Conservation (phyloP, 2,113 vertebrate species). For the Alosa alosa region DNA sequence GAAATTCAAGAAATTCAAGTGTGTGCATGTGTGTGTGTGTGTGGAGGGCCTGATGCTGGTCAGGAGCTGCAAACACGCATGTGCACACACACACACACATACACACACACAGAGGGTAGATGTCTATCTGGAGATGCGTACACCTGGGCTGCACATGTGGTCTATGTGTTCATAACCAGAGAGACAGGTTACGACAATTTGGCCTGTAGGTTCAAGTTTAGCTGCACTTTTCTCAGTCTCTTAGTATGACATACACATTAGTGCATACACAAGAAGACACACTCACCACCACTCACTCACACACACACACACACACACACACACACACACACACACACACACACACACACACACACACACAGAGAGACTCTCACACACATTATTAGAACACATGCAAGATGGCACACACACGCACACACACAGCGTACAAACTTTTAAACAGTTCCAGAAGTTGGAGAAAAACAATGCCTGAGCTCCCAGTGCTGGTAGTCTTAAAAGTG, state of each 20-base stretch:
- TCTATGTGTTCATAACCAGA: not conserved
- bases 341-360: not conserved
- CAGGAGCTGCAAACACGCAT: not conserved
- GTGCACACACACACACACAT: not conserved
- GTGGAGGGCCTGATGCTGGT: not conserved
- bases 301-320: not conserved
- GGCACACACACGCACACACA: not conserved
- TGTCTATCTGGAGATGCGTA: not conserved
- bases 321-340: not conserved
- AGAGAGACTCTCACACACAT: not conserved
- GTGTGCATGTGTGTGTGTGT: not conserved
- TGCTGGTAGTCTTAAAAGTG: not conserved
- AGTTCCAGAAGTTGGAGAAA: slow-evolving; percentile 7
- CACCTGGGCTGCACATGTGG: slow-evolving; percentile 46
- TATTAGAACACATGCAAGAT: not conserved
- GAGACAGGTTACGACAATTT: slow-evolving; percentile 8
- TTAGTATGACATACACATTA: not conserved
- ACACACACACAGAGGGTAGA: slow-evolving; percentile 2
- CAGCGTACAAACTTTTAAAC: not conserved
- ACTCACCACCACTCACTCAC: too few relatives aligned
- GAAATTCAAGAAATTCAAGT: not conserved
- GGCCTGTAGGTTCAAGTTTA: not conserved
- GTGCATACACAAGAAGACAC: not conserved
- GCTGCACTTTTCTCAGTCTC: not conserved
- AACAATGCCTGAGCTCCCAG: not conserved